Conservation (phyloP, 1,140 invertebrate genomes). For the Globodera ellingtonae region DNA sequence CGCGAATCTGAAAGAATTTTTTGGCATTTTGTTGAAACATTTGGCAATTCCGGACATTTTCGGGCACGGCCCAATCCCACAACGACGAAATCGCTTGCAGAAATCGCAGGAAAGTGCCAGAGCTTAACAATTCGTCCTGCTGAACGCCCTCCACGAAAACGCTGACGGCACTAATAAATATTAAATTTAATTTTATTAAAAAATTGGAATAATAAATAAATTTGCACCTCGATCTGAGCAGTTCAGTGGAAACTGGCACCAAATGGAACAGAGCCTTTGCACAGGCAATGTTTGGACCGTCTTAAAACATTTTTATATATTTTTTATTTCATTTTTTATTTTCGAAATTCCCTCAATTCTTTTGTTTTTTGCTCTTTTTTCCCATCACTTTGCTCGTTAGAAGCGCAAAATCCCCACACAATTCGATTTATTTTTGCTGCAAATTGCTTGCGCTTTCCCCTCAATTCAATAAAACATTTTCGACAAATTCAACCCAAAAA, state of each 20-base stretch:
- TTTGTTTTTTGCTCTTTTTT: too few species aligned
- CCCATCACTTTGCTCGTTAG: not conserved
- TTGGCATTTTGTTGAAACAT: slow-evolving; percentile 56
- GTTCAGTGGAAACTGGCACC: slow-evolving; percentile 73
- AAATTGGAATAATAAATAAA: slow-evolving; percentile 27
- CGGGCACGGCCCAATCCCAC: slow-evolving; percentile 80
- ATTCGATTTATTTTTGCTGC: not conserved
- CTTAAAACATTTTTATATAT: slow-evolving; percentile 60
- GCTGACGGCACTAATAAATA: slow-evolving; percentile 71
- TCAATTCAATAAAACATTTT: not conserved
- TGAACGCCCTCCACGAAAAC: slow-evolving; percentile 79
- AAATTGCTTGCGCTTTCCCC: not conserved
- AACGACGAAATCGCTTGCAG: slow-evolving; percentile 86
- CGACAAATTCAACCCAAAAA: not conserved
- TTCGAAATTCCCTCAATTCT: not conserved
- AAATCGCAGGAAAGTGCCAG: slow-evolving; percentile 80
- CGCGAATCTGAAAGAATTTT: slow-evolving; percentile 83
- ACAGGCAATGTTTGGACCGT: slow-evolving; percentile 69
- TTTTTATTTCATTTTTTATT: slow-evolving; percentile 16
- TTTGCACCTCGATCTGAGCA: slow-evolving; percentile 82
- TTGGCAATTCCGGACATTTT: slow-evolving; percentile 75
- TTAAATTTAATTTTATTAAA: not conserved
- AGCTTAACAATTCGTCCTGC: slow-evolving; percentile 86
- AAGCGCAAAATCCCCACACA: not conserved
- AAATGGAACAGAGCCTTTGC: slow-evolving; percentile 42